Conservation (phyloP, 1,140 invertebrate genomes). For the Drosophila saltans region DNA sequence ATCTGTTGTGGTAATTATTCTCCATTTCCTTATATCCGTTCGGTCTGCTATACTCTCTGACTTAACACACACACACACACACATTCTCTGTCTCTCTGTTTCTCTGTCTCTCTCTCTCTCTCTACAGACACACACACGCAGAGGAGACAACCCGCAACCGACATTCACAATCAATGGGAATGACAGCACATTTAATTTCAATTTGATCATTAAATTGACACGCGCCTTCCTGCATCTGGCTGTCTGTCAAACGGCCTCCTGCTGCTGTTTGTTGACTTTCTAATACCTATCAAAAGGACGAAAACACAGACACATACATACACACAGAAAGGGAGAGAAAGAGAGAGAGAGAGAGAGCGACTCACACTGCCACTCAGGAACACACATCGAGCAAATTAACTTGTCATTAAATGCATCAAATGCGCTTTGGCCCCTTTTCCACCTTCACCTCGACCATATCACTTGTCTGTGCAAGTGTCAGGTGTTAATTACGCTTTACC, state of each 20-base stretch:
- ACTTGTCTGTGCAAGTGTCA: constrained; percentile 49
- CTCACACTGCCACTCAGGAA: neutral
- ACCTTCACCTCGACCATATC: constrained; percentile 21
- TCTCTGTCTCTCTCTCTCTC: neutral
- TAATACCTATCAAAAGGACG: constrained; percentile 41
- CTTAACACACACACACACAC: no score
- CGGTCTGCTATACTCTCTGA: no score
- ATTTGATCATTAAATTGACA: constrained; percentile 65
- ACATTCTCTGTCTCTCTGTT: neutral
- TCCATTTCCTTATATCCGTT: constrained; percentile 32
- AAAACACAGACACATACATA: constrained; percentile 16
- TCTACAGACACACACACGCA: neutral
- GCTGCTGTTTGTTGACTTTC: constrained; percentile 55
- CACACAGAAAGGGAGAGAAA: neutral
- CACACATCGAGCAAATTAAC: constrained; percentile 51
- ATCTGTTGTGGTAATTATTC: constrained; percentile 9
- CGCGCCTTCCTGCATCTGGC: constrained; percentile 20
- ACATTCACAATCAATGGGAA: constrained; percentile 34
- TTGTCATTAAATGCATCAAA: constrained; percentile 72
- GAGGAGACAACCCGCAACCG: neutral
- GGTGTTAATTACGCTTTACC: constrained; percentile 61
- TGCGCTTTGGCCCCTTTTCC: constrained; percentile 31
- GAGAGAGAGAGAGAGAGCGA: neutral
- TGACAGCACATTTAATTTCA: constrained; percentile 63
- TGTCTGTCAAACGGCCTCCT: constrained; percentile 37